Conservation (phyloP, 2,113 vertebrate genomes). For the Oceanites oceanicus region DNA sequence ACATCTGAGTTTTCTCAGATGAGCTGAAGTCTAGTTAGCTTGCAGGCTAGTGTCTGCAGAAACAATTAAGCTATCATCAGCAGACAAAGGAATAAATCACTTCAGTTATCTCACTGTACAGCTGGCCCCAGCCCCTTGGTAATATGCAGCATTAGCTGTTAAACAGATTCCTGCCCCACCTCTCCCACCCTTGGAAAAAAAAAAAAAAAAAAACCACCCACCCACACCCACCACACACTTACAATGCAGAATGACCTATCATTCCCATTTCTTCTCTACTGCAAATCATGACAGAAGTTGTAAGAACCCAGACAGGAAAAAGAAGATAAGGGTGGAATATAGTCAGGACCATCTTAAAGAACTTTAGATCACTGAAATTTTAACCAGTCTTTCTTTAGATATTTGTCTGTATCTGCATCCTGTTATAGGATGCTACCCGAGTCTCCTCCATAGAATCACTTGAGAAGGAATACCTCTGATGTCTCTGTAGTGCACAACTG, state of each 20-base stretch:
- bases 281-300: background rate
- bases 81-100: background rate
- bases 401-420: background rate
- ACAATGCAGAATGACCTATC: background rate
- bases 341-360: background rate
- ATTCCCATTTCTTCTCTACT: background rate
- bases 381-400: background rate
- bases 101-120: background rate
- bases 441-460: background rate
- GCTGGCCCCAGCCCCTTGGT: background rate
- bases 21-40: background rate
- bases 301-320: background rate
- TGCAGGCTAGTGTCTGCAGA: background rate
- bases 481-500: accelerated
- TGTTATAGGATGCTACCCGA: background rate
- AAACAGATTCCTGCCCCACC: background rate
- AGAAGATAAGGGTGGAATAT: background rate
- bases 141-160: background rate
- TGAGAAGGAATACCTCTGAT: background rate
- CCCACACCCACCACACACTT: background rate
- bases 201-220: no score
- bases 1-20: background rate
- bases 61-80: background rate
- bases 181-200: no score
- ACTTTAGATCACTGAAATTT: background rate